phyloP scores from a whole-genome alignment of 2,797 vertebrate species.

The Psittacula derbiana region DNA sequence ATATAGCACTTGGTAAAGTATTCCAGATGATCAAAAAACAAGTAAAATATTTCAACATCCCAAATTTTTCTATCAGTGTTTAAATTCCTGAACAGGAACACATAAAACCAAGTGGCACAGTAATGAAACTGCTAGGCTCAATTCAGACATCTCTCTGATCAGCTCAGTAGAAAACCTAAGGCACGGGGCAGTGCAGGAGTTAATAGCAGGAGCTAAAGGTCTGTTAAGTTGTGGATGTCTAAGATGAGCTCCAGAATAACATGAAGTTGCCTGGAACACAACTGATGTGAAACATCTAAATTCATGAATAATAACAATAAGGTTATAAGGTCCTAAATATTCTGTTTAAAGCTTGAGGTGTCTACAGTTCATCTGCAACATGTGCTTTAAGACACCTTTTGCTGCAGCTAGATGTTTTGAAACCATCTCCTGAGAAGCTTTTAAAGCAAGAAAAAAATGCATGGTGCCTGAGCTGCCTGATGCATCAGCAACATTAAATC shows the following conservation, averaged over 20 bases:
- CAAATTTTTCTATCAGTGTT: background rate
- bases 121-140: background rate
- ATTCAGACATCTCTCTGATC: background rate
- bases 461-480: fast-evolving
- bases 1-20: background rate
- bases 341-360: background rate
- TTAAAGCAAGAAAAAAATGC: background rate
- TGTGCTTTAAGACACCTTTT: slow-evolving; percentile 7
- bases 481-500: background rate
- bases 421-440: background rate
- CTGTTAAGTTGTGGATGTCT: background rate
- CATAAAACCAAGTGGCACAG: background rate
- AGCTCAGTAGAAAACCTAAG: background rate
- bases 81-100: background rate
- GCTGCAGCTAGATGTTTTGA: background rate
- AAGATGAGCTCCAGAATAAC: slow-evolving; percentile 12
- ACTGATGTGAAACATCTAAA: background rate
- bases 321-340: background rate
- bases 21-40: background rate
- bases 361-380: background rate
- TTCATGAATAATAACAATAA: background rate
- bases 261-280: background rate
- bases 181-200: background rate
- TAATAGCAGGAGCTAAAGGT: background rate
- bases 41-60: background rate